phyloP scores from a whole-genome alignment of 2,797 vertebrate species.

The Sebastes vulpes region DNA sequence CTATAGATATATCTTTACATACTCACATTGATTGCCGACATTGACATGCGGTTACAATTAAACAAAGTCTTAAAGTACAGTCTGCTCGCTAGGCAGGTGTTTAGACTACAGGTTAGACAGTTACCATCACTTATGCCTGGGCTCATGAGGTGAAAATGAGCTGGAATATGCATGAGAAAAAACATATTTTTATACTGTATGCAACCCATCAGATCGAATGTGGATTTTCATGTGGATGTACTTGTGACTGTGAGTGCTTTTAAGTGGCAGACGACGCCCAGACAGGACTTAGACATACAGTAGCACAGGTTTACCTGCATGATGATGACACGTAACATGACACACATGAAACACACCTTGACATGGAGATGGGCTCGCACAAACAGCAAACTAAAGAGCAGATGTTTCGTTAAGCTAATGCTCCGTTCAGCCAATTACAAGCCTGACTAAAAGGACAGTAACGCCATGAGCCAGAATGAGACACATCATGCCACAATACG shows the following conservation, averaged over 20 bases:
- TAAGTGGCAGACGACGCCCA: conserved; percentile 36
- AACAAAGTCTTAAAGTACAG: conserved; percentile 37
- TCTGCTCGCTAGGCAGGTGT: conserved; percentile 60
- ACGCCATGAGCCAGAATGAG: conserved; percentile 4
- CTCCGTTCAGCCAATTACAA: conserved; percentile 16
- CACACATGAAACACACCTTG: conserved; percentile 41
- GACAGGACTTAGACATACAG: conserved; percentile 81
- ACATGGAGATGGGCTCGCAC: conserved; percentile 60
- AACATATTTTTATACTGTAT: conserved; percentile 74
- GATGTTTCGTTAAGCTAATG: conserved; percentile 34
- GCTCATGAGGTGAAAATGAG: conserved; percentile 77
- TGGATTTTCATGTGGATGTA: conserved; percentile 15
- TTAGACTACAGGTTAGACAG: conserved; percentile 51
- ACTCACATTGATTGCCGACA: conserved; percentile 77
- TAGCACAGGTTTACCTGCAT: conserved; percentile 71
- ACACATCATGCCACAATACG: background rate
- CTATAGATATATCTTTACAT: conserved; percentile 63
- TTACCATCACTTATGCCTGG: conserved; percentile 88
- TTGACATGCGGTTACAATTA: conserved; percentile 64
- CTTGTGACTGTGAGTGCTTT: conserved; percentile 33
- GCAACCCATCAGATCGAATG: conserved; percentile 61
- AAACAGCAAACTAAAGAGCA: conserved; percentile 47
- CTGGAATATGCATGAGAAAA: conserved; percentile 64
- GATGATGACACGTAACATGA: conserved; percentile 45
- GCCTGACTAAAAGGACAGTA: background rate